phyloP scores from a whole-genome alignment of 2,797 vertebrate species.

The Pseudochaenichthys georgianus region DNA sequence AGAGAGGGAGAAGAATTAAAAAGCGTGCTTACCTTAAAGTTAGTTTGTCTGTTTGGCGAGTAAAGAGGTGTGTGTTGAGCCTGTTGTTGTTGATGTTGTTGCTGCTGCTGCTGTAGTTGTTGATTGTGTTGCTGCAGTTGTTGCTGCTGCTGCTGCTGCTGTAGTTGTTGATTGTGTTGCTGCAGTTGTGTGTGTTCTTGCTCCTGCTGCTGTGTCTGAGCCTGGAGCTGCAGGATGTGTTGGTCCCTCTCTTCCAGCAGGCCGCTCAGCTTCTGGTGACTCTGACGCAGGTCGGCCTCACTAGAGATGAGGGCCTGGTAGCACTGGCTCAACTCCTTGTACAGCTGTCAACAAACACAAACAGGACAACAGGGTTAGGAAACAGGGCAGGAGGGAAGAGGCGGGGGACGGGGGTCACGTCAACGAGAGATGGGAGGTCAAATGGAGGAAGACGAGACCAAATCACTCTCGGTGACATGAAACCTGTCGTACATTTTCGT shows the following conservation, averaged over 20 bases:
- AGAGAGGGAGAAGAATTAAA: constrained; percentile 20
- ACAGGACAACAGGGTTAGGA: constrained; percentile 20
- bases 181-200: constrained; percentile 76
- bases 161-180: constrained; percentile 72
- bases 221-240: constrained; percentile 86
- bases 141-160: constrained; percentile 23
- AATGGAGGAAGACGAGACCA: constrained; percentile 20
- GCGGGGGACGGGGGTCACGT: neutral
- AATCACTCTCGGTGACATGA: constrained; percentile 8
- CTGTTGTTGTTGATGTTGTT: constrained; percentile 74
- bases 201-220: constrained; percentile 80
- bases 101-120: constrained; percentile 49
- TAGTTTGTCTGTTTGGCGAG: constrained; percentile 77
- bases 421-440: constrained; percentile 9
- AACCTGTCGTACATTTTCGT: constrained; percentile 4
- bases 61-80: constrained; percentile 37
- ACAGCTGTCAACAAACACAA: constrained; percentile 85
- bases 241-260: constrained; percentile 88
- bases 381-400: neutral
- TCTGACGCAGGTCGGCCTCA: constrained; percentile 87
- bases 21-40: constrained; percentile 83
- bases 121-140: constrained; percentile 68
- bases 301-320: constrained; percentile 89
- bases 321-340: constrained; percentile 89
- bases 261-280: constrained; percentile 84